Evolutionary conservation across 2,888 invertebrate species (phyloP).

Genomic region (Drosophila prostipennis): DNA sequence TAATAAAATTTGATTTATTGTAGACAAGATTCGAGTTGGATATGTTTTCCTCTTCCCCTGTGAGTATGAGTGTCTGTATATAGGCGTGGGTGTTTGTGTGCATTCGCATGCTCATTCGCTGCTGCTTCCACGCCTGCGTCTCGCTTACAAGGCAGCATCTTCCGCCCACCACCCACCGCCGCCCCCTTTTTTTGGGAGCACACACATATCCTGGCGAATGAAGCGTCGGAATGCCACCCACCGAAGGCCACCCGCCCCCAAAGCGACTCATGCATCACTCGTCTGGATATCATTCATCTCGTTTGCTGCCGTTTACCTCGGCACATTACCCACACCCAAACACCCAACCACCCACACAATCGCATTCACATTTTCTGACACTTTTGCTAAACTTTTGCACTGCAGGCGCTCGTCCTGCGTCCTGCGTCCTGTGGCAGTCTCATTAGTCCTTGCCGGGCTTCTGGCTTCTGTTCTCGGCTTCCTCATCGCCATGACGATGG

Average conservation of each 20-base stretch:
- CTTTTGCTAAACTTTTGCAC: conserved; percentile 79
- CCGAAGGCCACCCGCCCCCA: conserved; percentile 55
- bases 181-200: conserved; percentile 2
- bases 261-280: conserved; percentile 81
- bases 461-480: conserved; percentile 62
- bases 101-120: conserved; percentile 70
- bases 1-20: conserved; percentile 85
- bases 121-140: conserved; percentile 65
- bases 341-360: conserved; percentile 47
- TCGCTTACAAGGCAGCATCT: conserved; percentile 46
- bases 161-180: conserved; percentile 6
- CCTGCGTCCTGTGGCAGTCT: conserved; percentile 59
- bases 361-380: conserved; percentile 81
- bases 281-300: conserved; percentile 82
- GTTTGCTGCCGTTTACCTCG: conserved; percentile 72
- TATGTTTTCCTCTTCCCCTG: conserved; percentile 56
- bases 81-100: conserved; percentile 57
- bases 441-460: conserved; percentile 67
- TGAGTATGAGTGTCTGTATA: conserved; percentile 16
- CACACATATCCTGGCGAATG: conserved; percentile 68
- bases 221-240: conserved; percentile 64
- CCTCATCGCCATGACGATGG: conserved; percentile 28
- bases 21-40: conserved; percentile 84
- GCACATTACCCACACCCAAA: conserved; percentile 65
- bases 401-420: conserved; percentile 70